These are phyloP conservation scores for Tachina lurida DNA, from an alignment of 2,888 invertebrate genomes.

Conservation along the genomic window DNA sequence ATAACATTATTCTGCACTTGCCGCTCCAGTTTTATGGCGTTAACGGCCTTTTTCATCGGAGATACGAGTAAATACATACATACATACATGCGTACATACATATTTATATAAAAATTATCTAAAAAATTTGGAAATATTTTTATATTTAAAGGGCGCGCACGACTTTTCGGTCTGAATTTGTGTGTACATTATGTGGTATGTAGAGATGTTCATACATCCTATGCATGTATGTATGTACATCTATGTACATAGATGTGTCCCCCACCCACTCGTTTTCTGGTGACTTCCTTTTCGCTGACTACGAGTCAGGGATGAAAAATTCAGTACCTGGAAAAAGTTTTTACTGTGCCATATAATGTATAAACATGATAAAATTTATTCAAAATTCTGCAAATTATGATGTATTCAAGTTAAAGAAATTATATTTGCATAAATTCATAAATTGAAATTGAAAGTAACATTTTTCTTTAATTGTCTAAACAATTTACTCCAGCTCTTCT, in stretches of 20 bases:
- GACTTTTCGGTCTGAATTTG: constrained; percentile 27
- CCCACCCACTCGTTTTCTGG: constrained; percentile 3
- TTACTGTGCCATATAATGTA: too few relatives aligned
- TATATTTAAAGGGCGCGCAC: constrained; percentile 55
- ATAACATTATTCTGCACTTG: constrained; percentile 38
- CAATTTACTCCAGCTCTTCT: too few relatives aligned
- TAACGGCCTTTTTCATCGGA: constrained; percentile 16
- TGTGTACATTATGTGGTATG: constrained; percentile 11
- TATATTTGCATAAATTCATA: too few relatives aligned
- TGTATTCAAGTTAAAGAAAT: too few relatives aligned
- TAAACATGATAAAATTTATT: not conserved
- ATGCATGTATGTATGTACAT: not conserved
- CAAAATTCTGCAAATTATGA: not conserved
- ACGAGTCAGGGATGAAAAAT: constrained; percentile 16
- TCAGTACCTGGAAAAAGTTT: not conserved
- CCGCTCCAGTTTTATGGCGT: constrained; percentile 3
- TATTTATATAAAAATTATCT: not conserved
- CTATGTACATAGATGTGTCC: not conserved
- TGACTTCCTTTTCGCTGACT: constrained; percentile 26
- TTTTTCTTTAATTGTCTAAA: too few relatives aligned
- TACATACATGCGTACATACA: too few relatives aligned
- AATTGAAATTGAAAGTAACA: too few relatives aligned
- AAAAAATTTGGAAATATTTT: constrained; percentile 33
- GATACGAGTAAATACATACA: not conserved
- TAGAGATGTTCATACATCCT: constrained; percentile 2